phyloP scores from a whole-genome alignment of 2,113 vertebrate genomes.

The Mustela nigripes region DNA sequence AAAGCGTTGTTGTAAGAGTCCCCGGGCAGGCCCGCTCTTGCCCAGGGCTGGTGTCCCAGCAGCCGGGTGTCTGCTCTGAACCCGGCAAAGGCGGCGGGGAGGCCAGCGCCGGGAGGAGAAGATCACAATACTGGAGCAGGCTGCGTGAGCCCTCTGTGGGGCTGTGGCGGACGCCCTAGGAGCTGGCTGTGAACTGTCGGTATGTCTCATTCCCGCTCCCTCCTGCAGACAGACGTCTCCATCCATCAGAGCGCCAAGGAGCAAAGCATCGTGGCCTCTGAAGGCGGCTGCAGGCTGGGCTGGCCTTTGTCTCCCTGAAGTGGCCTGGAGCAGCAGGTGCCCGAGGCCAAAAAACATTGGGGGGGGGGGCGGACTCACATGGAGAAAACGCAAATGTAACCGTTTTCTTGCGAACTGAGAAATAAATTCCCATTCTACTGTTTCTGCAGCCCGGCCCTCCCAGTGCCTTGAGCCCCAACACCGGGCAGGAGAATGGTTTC shows the following conservation, averaged over 20 bases:
- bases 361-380: rapidly evolving
- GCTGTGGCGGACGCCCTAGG: rapidly evolving
- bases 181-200: rapidly evolving
- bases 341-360: background rate
- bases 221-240: rapidly evolving
- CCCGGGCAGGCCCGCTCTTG: rapidly evolving
- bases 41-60: background rate
- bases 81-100: background rate
- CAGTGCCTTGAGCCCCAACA: rapidly evolving
- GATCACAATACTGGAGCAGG: rapidly evolving
- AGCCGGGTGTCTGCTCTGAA: background rate
- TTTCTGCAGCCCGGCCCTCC: too few relatives aligned
- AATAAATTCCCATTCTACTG: rapidly evolving
- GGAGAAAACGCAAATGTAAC: background rate
- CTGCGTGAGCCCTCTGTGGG: rapidly evolving
- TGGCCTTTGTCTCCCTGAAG: background rate
- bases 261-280: background rate
- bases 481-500: rapidly evolving
- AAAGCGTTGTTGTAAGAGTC: background rate
- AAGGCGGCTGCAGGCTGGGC: background rate
- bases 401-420: too few relatives aligned
- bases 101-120: background rate
- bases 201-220: rapidly evolving
- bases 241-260: rapidly evolving
- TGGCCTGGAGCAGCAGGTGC: rapidly evolving